These are phyloP conservation scores for Temnopleurus reevesii DNA, from an alignment of 53 echinoderm and acorn worm species.

Conservation along the genomic window DNA sequence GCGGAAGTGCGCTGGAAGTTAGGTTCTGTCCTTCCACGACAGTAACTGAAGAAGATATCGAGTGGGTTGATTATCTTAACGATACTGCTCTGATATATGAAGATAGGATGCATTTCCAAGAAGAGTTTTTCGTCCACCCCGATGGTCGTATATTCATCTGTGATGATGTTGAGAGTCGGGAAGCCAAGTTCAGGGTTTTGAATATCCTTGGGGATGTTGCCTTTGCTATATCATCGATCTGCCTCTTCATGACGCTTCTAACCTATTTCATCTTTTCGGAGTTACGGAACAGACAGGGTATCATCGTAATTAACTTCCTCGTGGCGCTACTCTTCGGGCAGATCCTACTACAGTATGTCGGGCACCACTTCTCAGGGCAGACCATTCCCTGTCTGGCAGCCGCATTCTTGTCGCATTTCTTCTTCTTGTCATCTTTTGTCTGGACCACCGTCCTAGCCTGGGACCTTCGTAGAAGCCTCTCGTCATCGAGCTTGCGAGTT, in stretches of 20 bases:
- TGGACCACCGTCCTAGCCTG: slow-evolving; percentile 78
- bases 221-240: neutral
- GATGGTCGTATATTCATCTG: slow-evolving; percentile 27
- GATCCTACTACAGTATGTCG: slow-evolving; percentile 50
- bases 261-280: slow-evolving; percentile 31
- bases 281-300: slow-evolving; percentile 37
- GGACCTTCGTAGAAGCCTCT: slow-evolving; percentile 63
- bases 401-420: slow-evolving; percentile 72
- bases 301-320: slow-evolving; percentile 21
- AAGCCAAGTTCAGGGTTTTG: neutral
- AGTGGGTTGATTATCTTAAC: neutral
- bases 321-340: slow-evolving; percentile 32
- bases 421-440: slow-evolving; percentile 69
- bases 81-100: slow-evolving; percentile 5
- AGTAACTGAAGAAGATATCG: neutral
- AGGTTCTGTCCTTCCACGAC: neutral
- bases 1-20: neutral
- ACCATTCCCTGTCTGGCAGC: slow-evolving; percentile 50
- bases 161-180: neutral
- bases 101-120: neutral
- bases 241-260: slow-evolving; percentile 4
- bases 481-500: neutral
- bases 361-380: neutral
- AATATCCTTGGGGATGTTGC: slow-evolving; percentile 5
- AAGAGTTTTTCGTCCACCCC: slow-evolving; percentile 17